These are phyloP conservation scores for Sterna hirundo DNA, from an alignment of 2,113 vertebrate genomes.

Conservation along the genomic window DNA sequence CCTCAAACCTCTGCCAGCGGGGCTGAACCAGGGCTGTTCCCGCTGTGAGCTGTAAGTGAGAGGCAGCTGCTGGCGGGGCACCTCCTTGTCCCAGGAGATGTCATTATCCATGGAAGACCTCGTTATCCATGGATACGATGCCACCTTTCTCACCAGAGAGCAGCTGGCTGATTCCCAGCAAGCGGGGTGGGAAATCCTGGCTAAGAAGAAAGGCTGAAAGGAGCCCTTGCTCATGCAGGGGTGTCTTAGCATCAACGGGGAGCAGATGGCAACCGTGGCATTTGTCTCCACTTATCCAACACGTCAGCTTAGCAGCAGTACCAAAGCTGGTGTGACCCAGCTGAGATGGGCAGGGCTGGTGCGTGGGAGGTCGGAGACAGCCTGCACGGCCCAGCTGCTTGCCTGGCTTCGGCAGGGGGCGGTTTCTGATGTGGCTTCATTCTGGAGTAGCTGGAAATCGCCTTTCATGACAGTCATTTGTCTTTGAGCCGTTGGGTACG, in stretches of 20 bases:
- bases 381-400: neutral
- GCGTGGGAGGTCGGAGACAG: neutral
- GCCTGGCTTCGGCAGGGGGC: neutral
- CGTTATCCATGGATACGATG: fast-evolving
- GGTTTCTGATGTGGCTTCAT: constrained; percentile 15
- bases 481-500: neutral
- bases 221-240: neutral
- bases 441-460: neutral
- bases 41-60: neutral
- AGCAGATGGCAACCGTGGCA: neutral
- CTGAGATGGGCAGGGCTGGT: neutral
- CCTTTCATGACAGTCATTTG: neutral
- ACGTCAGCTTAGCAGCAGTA: neutral
- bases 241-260: neutral
- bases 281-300: neutral
- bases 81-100: neutral
- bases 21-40: neutral
- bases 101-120: neutral
- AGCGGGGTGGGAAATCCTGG: neutral
- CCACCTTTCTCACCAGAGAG: fast-evolving
- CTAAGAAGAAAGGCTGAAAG: neutral
- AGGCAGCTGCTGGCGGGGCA: neutral
- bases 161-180: neutral
- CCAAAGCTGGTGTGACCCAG: neutral
- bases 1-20: neutral